Conservation (phyloP, 2,797 vertebrate genomes). For the Chelon labrosus region DNA sequence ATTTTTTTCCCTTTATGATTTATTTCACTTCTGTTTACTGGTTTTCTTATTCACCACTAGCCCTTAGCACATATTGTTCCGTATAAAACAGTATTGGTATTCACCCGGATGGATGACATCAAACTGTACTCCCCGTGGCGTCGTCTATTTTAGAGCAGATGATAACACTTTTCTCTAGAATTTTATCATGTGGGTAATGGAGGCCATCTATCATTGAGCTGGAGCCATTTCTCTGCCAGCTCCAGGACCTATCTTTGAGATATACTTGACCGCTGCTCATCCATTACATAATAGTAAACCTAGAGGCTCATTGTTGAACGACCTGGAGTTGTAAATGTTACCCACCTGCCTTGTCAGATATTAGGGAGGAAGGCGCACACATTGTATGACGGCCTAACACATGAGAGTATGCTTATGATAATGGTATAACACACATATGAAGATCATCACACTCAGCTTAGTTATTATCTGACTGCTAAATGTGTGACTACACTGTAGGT, state of each 20-base stretch:
- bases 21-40: not conserved
- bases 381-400: not conserved
- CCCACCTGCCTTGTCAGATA: not conserved
- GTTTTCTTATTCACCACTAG: not conserved
- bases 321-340: conserved; percentile 24
- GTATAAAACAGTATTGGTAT: conserved; percentile 11
- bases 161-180: conserved; percentile 53
- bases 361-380: not conserved
- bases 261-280: conserved; percentile 29
- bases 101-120: conserved; percentile 22
- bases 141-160: conserved; percentile 47
- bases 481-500: not conserved
- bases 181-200: conserved; percentile 72
- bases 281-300: conserved; percentile 16
- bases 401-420: not conserved
- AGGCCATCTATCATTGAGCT: conserved; percentile 67
- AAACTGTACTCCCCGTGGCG: conserved; percentile 26
- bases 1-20: not conserved
- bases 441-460: not conserved
- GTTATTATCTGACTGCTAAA: not conserved
- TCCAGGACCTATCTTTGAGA: conserved; percentile 4
- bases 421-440: too few relatives aligned
- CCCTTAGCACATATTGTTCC: not conserved
- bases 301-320: conserved; percentile 23
- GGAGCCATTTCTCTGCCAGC: conserved; percentile 24